Evolutionary conservation across 2,888 invertebrate genomes (phyloP).

Genomic region (Melieria omissa): DNA sequence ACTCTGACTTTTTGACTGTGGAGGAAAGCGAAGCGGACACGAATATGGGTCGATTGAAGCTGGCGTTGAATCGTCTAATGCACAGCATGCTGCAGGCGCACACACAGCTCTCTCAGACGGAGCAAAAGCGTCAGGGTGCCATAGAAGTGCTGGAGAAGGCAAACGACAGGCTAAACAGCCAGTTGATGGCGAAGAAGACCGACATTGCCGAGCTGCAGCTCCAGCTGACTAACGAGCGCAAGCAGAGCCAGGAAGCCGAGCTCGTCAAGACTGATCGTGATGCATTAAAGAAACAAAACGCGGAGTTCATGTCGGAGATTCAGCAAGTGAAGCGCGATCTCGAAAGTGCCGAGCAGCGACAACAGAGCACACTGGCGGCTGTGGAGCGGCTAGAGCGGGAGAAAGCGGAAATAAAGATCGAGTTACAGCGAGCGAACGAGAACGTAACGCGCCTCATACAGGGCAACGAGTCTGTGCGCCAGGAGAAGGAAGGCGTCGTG

Average conservation of each 20-base stretch:
- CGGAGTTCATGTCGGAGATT: slow-evolving; percentile 39
- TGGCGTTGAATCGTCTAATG: slow-evolving; percentile 37
- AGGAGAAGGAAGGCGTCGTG: slow-evolving; percentile 46
- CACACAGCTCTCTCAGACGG: slow-evolving; percentile 30
- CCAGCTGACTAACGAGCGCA: slow-evolving; percentile 42
- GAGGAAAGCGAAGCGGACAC: slow-evolving; percentile 17
- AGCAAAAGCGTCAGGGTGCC: slow-evolving; percentile 30
- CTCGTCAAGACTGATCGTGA: slow-evolving; percentile 45
- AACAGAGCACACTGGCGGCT: slow-evolving; percentile 37
- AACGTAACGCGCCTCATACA: slow-evolving; percentile 50
- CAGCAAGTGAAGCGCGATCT: slow-evolving; percentile 42
- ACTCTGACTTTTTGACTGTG: slow-evolving; percentile 35
- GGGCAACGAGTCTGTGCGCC: slow-evolving; percentile 48
- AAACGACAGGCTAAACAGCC: slow-evolving; percentile 36
- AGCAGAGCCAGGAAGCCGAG: slow-evolving; percentile 42
- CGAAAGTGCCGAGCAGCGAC: slow-evolving; percentile 35
- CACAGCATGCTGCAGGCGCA: slow-evolving; percentile 31
- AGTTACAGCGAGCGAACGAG: slow-evolving; percentile 46
- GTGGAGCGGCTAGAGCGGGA: slow-evolving; percentile 41
- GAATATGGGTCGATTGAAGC: slow-evolving; percentile 34
- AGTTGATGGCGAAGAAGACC: slow-evolving; percentile 35
- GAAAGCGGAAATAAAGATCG: slow-evolving; percentile 40
- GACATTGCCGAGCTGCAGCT: slow-evolving; percentile 41
- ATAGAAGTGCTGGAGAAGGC: slow-evolving; percentile 29
- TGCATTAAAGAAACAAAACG: slow-evolving; percentile 47